Evolutionary conservation across 92 coral and sea anemone species (phyloP), one percentile per base, ranked within the genome.

Genomic region (Zoanthus sansibaricus): DNA sequence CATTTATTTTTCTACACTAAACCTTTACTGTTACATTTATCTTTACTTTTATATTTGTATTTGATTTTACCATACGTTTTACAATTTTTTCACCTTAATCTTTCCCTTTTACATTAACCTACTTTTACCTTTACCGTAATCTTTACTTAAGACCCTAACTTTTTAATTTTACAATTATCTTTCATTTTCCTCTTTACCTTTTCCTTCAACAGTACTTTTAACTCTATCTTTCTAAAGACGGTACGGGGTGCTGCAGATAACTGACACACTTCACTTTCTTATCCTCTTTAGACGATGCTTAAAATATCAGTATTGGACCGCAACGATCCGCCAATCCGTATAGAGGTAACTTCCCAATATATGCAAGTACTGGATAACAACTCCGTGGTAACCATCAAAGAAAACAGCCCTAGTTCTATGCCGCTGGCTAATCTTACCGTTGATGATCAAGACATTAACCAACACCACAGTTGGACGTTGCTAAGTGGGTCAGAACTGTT

Each of bases 371-470:
- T 13, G 42, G 77, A 64, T 56, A 45, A 16, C 75, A 77, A 66
- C 66, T 75, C 71, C 69, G 84, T 64, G 72, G 77, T 93, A 68
- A 79, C 33, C 71, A 86, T 96, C 49, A 74, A 82, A 59, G 99
- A 97, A 87, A 97, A 97, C 90, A 95, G 97, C 71, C 87, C 91
- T 31, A 88, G 92, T 56, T 92, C 94, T 56, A 95, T 96, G 32
- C 88, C 90, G 89, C 88, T 97, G 89, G 90, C 95, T 16, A 93
- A 87, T 69, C 30, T 95, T 85, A 95, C 93, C 11, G 98, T 95
- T 7, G 88, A 80, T 2, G 99, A 97, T 71, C 92, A 95, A 25
- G 99, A 97, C 78, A 69, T 49, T 3, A 82, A 83, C 17, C 99
- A 97, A 83, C 33, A 82, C 13, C 99, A 97, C 79, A 70, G 59